These are phyloP conservation scores for Drosophila santomea DNA, from an alignment of 1,140 invertebrate genomes.

Conservation along the genomic window DNA sequence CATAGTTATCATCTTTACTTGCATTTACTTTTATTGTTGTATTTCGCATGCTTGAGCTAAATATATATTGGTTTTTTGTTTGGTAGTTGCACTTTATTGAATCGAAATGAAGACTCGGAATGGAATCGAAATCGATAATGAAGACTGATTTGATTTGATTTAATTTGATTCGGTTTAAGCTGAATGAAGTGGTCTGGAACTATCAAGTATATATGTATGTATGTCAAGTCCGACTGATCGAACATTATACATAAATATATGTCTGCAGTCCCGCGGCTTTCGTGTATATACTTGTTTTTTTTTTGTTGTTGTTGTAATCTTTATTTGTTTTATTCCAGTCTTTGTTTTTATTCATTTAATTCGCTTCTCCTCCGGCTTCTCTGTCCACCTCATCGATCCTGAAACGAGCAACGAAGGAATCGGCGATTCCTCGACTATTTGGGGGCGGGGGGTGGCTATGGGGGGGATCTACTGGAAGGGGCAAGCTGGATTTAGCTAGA, in stretches of 20 bases:
- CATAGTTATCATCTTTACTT: slow-evolving; percentile 44
- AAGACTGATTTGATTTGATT: slow-evolving; percentile 23
- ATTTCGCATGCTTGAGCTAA: slow-evolving; percentile 52
- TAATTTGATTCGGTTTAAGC: neutral
- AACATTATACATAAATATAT: slow-evolving; percentile 4
- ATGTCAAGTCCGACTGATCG: slow-evolving; percentile 13
- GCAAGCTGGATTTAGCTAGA: slow-evolving; percentile 22
- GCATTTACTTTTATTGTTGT: slow-evolving; percentile 34
- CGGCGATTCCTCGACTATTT: slow-evolving; percentile 27
- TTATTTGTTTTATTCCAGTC: slow-evolving; percentile 64
- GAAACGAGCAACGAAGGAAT: slow-evolving; percentile 56
- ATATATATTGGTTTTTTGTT: slow-evolving; percentile 15
- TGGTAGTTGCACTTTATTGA: slow-evolving; percentile 14
- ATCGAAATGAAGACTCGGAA: slow-evolving; percentile 38
- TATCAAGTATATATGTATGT: slow-evolving; percentile 8
- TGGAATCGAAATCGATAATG: slow-evolving; percentile 32
- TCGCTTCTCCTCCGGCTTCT: slow-evolving; percentile 10
- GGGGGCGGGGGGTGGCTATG: neutral
- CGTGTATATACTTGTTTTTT: slow-evolving; percentile 5
- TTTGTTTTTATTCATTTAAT: slow-evolving; percentile 72
- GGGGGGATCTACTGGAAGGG: slow-evolving; percentile 20
- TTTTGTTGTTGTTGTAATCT: slow-evolving; percentile 7
- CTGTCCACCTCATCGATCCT: slow-evolving; percentile 9
- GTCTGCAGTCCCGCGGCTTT: neutral
- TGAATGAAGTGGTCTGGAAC: slow-evolving; percentile 19